Base-by-base conservation (phyloP, 2,888 invertebrate species). In the Drosophila greeni region DNA sequence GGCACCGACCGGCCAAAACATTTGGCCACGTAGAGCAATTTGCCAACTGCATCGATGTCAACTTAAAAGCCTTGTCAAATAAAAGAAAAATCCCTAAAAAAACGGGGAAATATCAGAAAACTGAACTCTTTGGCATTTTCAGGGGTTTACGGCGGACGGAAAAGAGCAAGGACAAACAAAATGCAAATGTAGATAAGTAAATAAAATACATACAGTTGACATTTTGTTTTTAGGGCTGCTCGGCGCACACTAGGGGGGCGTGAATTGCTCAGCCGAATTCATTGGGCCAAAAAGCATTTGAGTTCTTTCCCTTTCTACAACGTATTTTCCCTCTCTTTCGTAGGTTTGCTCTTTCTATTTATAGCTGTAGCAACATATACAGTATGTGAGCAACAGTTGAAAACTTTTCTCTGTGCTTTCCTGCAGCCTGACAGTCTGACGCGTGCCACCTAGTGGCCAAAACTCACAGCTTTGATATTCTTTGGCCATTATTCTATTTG, bases 61-160 rank as follows among this genome's bases (percentile, higher is more conserved):
- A 69, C 71, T 80, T 76, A 82, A 78, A 75, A 78, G 78, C 69
- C 72, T 66, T 78, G 83, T 80, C 76, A 67, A 57, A 66, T 55
- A 66, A 42, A 42, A 8, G 24, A 26, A 20, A 40, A 42, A 24
- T 42, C n/a, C 24, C 9, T 47, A 56, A 52, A 52, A 33, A 42
- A 20, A 8, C 16, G 43, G 16, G 6, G 14, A 40, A 40, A 51
- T n/a, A 39, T 45, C 45, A 8, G 37, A n/a, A 56, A 45, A 37
- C n/a, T 14, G 12, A 53, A 58, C 58, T 53, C 34, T 34, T 58
- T 58, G 58, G 42, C 58, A 54, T 58, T 58, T 54, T 16, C 34
- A 40, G 34, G 33, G 47, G 33, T 34, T 52, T 16, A 33, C n/a
- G 8, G 29, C 4, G 18, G 8, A 37, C 26, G 29, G 26, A 37